Percentiles rank a stretch among this genome's conserved stretches.
Conservation (phyloP, 2,888 invertebrate genomes). For the Epinotia ramella region DNA sequence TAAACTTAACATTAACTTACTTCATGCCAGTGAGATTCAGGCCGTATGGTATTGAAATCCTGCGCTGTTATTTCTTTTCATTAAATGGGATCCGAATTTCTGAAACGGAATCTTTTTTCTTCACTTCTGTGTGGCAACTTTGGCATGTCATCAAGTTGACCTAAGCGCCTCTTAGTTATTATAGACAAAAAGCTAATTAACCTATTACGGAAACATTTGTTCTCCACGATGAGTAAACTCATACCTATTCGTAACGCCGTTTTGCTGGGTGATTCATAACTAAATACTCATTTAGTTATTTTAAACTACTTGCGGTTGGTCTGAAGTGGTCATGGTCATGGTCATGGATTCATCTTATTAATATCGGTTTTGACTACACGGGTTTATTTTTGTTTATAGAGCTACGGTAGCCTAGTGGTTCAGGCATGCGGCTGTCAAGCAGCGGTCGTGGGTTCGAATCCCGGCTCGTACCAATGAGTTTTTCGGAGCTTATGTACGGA, state of each 20-base stretch:
- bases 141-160: background rate
- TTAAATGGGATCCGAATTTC: too few relatives aligned
- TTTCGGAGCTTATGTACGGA: too few relatives aligned
- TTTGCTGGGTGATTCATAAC: slow-evolving; percentile 30
- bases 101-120: too few relatives aligned
- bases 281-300: slow-evolving; percentile 38
- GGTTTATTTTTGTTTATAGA: background rate
- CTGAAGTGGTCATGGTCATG: slow-evolving; percentile 24
- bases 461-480: too few relatives aligned
- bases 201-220: slow-evolving; percentile 34
- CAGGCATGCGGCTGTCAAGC: too few relatives aligned
- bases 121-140: too few relatives aligned
- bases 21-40: too few relatives aligned
- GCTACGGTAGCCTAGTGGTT: too few relatives aligned
- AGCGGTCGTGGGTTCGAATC: too few relatives aligned
- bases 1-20: too few relatives aligned
- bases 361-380: background rate
- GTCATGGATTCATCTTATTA: slow-evolving; percentile 20
- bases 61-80: too few relatives aligned
- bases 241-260: background rate
- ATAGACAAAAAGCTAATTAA: slow-evolving; percentile 19
- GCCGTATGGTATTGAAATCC: too few relatives aligned
- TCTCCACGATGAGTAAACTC: slow-evolving; percentile 39
- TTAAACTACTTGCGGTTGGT: slow-evolving; percentile 37
- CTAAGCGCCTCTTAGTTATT: slow-evolving; percentile 34